Percentiles rank a stretch among this genome's conserved stretches.
Evolutionary conservation across 1,140 invertebrate genomes (phyloP).

Genomic region (Anthonomus grandis): DNA sequence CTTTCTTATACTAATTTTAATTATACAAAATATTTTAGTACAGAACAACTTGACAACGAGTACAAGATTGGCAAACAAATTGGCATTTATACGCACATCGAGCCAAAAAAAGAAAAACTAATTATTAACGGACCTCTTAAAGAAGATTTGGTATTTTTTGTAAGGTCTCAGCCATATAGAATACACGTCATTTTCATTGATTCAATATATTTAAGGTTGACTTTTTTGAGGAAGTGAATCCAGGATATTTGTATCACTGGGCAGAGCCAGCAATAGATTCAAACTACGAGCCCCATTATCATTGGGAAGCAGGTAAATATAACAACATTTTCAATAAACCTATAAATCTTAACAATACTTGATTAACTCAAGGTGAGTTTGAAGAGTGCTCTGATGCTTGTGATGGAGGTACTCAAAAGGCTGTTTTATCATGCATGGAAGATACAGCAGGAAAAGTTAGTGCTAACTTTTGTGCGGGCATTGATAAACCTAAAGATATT

Average conservation of each 20-base stretch:
- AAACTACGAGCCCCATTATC: constrained; percentile 47
- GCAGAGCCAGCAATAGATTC: constrained; percentile 38
- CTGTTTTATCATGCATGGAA: constrained; percentile 51
- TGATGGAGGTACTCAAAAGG: constrained; percentile 49
- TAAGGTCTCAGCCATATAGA: constrained; percentile 26
- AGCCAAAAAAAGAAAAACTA: constrained; percentile 48
- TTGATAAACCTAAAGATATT: constrained; percentile 44
- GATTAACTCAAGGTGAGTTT: constrained; percentile 43
- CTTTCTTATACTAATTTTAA: no score
- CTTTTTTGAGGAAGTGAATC: constrained; percentile 47
- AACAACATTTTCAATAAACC: background rate
- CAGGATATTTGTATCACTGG: constrained; percentile 50
- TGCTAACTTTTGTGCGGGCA: constrained; percentile 46
- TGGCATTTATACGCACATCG: constrained; percentile 49
- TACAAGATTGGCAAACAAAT: constrained; percentile 46
- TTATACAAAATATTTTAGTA: constrained; percentile 32
- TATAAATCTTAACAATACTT: background rate
- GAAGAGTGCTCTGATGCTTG: constrained; percentile 49
- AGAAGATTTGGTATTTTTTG: constrained; percentile 47
- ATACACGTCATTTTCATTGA: background rate
- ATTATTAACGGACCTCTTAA: constrained; percentile 51
- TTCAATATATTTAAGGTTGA: constrained; percentile 41
- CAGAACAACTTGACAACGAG: constrained; percentile 45
- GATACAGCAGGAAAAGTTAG: constrained; percentile 49
- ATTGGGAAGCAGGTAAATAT: constrained; percentile 50